Conservation (phyloP, 37 sponge, comb jelly and placozoan species). For the Diacarnus erythraeanus region DNA sequence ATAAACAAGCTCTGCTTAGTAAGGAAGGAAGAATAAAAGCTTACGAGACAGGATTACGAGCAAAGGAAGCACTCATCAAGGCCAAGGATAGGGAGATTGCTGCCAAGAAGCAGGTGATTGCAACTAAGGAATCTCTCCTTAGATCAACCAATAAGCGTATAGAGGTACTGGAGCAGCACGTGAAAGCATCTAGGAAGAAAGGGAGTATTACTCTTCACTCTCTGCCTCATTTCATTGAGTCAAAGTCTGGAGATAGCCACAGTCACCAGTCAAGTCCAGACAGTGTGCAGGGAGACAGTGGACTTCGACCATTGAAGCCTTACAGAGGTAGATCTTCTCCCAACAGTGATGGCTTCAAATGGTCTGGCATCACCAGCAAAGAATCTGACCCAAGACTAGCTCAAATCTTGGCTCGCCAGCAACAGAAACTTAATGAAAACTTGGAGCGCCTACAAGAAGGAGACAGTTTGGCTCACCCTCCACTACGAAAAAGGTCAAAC, state of each 20-base stretch:
- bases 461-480: too few relatives aligned
- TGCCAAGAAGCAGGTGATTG: slow-evolving; percentile 18
- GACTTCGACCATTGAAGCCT: neutral
- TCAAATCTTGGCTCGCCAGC: slow-evolving; percentile 37
- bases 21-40: slow-evolving; percentile 35
- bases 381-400: slow-evolving; percentile 38
- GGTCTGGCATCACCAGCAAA: neutral
- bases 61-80: slow-evolving; percentile 48
- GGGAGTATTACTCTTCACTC: neutral
- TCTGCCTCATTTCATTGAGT: neutral
- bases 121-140: slow-evolving; percentile 33
- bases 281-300: neutral
- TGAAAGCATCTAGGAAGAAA: slow-evolving; percentile 1
- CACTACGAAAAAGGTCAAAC: neutral
- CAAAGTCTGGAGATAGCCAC: neutral
- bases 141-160: slow-evolving; percentile 25
- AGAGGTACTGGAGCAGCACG: slow-evolving; percentile 30
- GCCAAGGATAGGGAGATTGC: slow-evolving; percentile 43
- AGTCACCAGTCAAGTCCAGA: neutral
- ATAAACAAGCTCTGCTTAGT: slow-evolving; percentile 32
- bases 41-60: slow-evolving; percentile 27
- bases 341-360: slow-evolving; percentile 11
- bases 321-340: neutral
- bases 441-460: neutral
- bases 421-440: slow-evolving; percentile 2